Evolutionary conservation across 2,797 vertebrate species (phyloP).

Genomic region (Labeo calbasu): DNA sequence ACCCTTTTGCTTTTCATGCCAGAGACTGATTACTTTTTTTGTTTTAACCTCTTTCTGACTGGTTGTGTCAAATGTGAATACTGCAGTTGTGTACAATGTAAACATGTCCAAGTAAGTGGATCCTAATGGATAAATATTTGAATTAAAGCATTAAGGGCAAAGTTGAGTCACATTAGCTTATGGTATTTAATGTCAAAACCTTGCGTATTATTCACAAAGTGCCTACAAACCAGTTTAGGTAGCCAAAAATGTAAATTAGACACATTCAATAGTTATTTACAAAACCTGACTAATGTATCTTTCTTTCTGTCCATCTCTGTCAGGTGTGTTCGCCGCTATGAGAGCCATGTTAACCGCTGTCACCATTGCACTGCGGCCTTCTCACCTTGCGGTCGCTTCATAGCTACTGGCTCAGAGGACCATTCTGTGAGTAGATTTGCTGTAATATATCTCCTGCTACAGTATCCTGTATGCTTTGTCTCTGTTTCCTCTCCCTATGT

Average conservation of each 20-base stretch:
- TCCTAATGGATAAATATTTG: neutral
- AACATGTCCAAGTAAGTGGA: neutral
- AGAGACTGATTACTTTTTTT: neutral
- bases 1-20: slow-evolving; percentile 33
- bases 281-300: neutral
- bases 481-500: neutral
- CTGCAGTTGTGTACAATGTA: neutral
- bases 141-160: neutral
- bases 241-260: neutral
- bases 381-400: slow-evolving; percentile 87
- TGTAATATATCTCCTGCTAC: neutral
- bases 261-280: neutral
- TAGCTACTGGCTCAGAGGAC: slow-evolving; percentile 89
- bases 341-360: slow-evolving; percentile 80
- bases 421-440: slow-evolving; percentile 79
- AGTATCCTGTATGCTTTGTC: neutral
- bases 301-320: slow-evolving; percentile 5
- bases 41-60: neutral
- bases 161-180: neutral
- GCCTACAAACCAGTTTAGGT: neutral
- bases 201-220: neutral
- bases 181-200: neutral
- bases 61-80: neutral
- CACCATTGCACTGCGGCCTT: slow-evolving; percentile 82
- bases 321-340: slow-evolving; percentile 89